Conservation (phyloP, 2,113 vertebrate genomes). For the Triplophysa siluroides region DNA sequence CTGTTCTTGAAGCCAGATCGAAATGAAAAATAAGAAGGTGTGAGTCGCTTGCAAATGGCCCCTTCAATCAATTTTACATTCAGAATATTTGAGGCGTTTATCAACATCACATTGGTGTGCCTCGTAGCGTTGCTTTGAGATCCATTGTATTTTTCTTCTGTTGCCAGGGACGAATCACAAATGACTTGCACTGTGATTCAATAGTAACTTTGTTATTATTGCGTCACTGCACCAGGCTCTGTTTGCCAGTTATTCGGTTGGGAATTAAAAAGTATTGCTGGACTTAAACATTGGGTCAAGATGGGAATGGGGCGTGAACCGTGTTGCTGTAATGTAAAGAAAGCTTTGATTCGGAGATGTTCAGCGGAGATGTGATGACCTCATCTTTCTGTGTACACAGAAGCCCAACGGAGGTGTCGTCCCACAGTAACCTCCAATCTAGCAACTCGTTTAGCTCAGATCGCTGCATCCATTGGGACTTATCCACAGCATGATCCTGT, state of each 20-base stretch:
- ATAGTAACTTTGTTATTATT: slow-evolving; percentile 25
- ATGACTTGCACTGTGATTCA: slow-evolving; percentile 28
- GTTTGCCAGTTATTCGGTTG: slow-evolving; percentile 3
- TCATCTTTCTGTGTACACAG: slow-evolving; percentile 38
- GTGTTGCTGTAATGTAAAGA: neutral
- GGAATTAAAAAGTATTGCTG: slow-evolving; percentile 16
- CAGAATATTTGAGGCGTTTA: neutral
- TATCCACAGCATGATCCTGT: neutral
- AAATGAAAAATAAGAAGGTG: slow-evolving; percentile 41
- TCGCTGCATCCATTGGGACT: slow-evolving; percentile 30
- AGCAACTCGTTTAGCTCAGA: slow-evolving; percentile 47
- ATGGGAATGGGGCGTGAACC: slow-evolving; percentile 7
- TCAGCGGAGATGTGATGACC: slow-evolving; percentile 36
- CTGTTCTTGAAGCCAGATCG: slow-evolving; percentile 24
- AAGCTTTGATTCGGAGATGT: slow-evolving; percentile 32
- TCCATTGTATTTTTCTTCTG: slow-evolving; percentile 15
- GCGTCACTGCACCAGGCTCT: neutral
- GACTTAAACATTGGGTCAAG: slow-evolving; percentile 30
- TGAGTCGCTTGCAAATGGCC: slow-evolving; percentile 49
- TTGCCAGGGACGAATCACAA: slow-evolving; percentile 26
- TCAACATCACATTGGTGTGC: slow-evolving; percentile 7
- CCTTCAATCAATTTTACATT: slow-evolving; percentile 38
- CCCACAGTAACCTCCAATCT: slow-evolving; percentile 33
- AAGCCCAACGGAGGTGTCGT: slow-evolving; percentile 23
- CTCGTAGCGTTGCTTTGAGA: neutral